These are phyloP conservation scores for Mimachlamys varia DNA, from an alignment of 2,888 invertebrate genomes.

Conservation along the genomic window DNA sequence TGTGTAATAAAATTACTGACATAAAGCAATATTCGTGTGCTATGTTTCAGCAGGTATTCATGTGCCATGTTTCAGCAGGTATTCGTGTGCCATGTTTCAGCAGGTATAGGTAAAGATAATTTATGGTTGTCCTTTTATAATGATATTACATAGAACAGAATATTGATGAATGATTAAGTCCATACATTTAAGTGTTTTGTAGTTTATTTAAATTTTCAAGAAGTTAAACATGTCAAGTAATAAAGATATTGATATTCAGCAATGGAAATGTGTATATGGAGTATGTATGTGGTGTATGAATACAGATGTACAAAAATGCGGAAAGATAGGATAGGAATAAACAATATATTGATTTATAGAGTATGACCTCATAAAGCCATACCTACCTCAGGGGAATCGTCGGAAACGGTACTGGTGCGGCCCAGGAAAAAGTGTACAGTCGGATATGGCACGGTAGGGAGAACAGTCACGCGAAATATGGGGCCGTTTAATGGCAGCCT, in stretches of 20 bases:
- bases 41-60: too few species aligned
- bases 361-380: slow-evolving; percentile 19
- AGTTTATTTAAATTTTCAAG: too few species aligned
- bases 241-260: background rate
- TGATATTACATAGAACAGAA: too few species aligned
- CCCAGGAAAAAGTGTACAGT: slow-evolving; percentile 13
- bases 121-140: background rate
- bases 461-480: slow-evolving; percentile 29
- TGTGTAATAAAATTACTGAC: background rate
- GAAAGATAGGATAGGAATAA: background rate
- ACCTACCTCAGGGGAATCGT: background rate
- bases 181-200: too few species aligned
- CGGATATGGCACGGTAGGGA: background rate
- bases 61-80: background rate
- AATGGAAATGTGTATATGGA: background rate
- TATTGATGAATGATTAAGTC: background rate
- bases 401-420: slow-evolving; percentile 3
- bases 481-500: background rate
- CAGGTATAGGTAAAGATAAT: background rate
- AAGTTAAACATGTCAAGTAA: too few species aligned
- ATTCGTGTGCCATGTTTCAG: background rate
- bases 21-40: background rate
- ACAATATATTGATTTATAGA: background rate
- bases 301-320: background rate
- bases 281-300: background rate